Conservation (phyloP, 2,113 vertebrate genomes). For the Promerops cafer region DNA sequence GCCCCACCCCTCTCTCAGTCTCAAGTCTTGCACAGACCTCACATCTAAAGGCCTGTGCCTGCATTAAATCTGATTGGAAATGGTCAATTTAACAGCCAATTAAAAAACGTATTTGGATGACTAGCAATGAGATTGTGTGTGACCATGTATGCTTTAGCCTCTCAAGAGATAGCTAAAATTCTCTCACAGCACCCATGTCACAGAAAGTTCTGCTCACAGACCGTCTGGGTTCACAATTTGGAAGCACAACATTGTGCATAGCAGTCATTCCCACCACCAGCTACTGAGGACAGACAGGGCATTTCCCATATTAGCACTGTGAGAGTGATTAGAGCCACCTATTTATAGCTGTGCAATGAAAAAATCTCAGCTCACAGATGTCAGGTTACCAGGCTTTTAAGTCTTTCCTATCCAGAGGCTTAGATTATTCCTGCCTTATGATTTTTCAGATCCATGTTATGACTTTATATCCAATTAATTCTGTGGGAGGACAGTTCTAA, state of each 20-base stretch:
- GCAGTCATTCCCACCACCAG: neutral
- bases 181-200: neutral
- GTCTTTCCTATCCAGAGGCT: neutral
- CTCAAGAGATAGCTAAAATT: neutral
- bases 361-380: slow-evolving; percentile 3
- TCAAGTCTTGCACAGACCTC: neutral
- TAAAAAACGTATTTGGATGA: neutral
- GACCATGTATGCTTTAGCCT: neutral
- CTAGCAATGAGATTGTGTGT: neutral
- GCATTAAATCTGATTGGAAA: neutral
- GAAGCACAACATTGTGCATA: neutral
- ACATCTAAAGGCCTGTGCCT: neutral
- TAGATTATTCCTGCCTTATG: neutral
- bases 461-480: slow-evolving; percentile 40
- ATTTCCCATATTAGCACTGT: neutral
- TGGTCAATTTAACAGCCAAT: neutral
- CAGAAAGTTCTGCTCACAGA: neutral
- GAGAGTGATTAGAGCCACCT: slow-evolving; percentile 23
- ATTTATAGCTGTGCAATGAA: slow-evolving; percentile 33
- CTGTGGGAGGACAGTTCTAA: neutral
- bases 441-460: slow-evolving; percentile 22
- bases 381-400: neutral
- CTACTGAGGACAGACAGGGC: neutral
- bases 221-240: neutral
- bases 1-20: neutral